phyloP scores from a whole-genome alignment of 1,140 invertebrate species.

The Meloidogyne hapla region DNA sequence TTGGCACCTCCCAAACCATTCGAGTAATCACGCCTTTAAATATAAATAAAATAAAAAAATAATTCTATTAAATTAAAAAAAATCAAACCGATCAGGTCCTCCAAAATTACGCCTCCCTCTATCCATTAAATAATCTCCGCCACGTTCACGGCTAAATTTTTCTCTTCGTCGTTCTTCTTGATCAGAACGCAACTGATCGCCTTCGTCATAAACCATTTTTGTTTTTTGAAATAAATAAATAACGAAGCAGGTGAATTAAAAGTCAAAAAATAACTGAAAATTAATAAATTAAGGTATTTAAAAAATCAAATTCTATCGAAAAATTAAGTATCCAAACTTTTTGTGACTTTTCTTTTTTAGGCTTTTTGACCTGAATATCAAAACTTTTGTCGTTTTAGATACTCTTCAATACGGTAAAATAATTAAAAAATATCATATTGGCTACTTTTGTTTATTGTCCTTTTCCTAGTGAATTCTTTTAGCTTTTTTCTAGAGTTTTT shows the following conservation, averaged over 20 bases:
- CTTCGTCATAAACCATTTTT: constrained; percentile 21
- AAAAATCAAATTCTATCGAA: too few relatives aligned
- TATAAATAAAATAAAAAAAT: constrained; percentile 5
- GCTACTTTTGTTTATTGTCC: too few relatives aligned
- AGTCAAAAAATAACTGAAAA: not conserved
- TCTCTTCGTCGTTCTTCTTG: constrained; percentile 25
- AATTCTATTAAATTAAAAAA: constrained; percentile 6
- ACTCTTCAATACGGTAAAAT: too few relatives aligned
- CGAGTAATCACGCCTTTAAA: constrained; percentile 5
- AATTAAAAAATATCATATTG: too few relatives aligned
- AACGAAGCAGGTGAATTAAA: not conserved
- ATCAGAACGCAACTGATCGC: constrained; percentile 14
- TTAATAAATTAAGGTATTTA: too few relatives aligned
- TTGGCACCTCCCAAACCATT: not conserved
- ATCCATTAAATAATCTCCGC: constrained; percentile 9
- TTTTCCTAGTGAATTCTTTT: too few relatives aligned
- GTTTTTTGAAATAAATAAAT: not conserved
- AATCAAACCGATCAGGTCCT: constrained; percentile 12
- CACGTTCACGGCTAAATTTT: constrained; percentile 25
- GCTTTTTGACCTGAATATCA: too few relatives aligned
- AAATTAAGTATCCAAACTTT: too few relatives aligned
- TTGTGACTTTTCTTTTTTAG: too few relatives aligned
- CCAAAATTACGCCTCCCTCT: constrained; percentile 10
- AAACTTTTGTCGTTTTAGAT: too few relatives aligned
- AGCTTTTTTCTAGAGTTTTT: too few relatives aligned